These are phyloP conservation scores for Hymenopus coronatus DNA, from an alignment of 2,888 invertebrate species.

Conservation along the genomic window DNA sequence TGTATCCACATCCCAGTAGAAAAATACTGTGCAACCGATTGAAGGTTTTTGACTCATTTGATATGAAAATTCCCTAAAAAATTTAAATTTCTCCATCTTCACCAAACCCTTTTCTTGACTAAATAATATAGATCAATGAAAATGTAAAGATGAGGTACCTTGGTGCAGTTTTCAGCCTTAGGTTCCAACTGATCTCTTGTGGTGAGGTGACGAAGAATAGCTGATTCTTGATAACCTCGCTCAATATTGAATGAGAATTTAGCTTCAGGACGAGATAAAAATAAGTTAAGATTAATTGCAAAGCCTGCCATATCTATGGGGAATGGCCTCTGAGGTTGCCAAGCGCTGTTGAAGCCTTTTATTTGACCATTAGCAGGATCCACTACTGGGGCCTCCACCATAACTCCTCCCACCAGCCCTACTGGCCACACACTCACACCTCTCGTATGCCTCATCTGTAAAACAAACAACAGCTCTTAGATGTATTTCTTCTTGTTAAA, in stretches of 20 bases:
- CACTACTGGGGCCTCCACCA: constrained; percentile 87
- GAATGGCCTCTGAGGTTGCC: constrained; percentile 89
- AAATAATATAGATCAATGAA: constrained; percentile 58
- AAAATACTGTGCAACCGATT: too few relatives aligned
- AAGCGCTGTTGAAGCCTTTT: constrained; percentile 68
- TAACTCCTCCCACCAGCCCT: constrained; percentile 90
- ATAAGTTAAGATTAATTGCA: constrained; percentile 75
- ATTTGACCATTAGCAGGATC: constrained; percentile 59
- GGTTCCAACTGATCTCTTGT: constrained; percentile 81
- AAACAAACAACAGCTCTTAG: not conserved
- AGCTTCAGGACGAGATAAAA: constrained; percentile 69
- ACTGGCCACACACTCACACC: constrained; percentile 94
- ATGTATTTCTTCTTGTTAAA: not conserved
- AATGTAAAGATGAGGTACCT: constrained; percentile 55
- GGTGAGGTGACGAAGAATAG: constrained; percentile 69
- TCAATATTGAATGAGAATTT: constrained; percentile 80
- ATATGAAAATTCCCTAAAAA: not conserved
- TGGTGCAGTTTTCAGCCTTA: constrained; percentile 83
- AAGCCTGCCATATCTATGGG: constrained; percentile 99
- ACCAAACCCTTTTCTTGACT: too few relatives aligned
- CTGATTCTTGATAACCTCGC: constrained; percentile 86
- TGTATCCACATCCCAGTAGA: too few relatives aligned
- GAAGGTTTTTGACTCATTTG: not conserved
- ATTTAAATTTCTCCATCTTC: constrained; percentile 16
- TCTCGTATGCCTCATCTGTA: constrained; percentile 73